Conservation (phyloP, 2,113 vertebrate genomes). For the Lepisosteus oculatus region DNA sequence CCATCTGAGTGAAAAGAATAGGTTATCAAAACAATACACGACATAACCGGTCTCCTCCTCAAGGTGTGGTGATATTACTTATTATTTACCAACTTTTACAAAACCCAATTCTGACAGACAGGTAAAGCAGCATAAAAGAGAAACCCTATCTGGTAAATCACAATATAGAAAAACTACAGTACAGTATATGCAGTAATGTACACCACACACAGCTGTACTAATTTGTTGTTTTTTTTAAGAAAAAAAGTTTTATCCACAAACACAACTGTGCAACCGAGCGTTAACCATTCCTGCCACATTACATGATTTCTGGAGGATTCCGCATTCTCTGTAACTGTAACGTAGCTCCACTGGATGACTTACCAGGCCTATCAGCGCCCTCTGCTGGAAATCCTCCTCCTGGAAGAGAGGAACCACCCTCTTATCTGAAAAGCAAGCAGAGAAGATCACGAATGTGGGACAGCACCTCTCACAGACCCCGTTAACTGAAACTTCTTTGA, state of each 20-base stretch:
- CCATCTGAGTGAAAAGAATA: conserved; percentile 65
- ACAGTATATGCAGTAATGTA: neutral
- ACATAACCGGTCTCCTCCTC: neutral
- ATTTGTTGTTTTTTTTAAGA: too few species aligned
- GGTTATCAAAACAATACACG: neutral
- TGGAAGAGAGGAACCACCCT: conserved; percentile 81
- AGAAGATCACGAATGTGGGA: too few species aligned
- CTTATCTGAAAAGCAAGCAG: conserved; percentile 61
- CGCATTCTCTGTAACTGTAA: neutral
- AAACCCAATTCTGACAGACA: neutral
- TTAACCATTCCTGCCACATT: too few species aligned
- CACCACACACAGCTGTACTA: too few species aligned
- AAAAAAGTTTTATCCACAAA: too few species aligned
- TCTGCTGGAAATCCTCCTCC: conserved; percentile 85
- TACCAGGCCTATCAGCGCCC: conserved; percentile 84
- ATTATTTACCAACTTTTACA: neutral
- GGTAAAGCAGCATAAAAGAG: neutral
- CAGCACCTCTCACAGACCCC: too few species aligned
- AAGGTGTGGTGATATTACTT: neutral
- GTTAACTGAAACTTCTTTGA: too few species aligned
- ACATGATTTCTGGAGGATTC: neutral
- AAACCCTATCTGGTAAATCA: neutral
- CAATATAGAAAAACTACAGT: neutral
- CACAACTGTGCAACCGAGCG: too few species aligned
- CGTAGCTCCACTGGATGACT: conserved; percentile 32